Conservation (phyloP, 2,888 invertebrate species). For the Acheta domesticus region DNA sequence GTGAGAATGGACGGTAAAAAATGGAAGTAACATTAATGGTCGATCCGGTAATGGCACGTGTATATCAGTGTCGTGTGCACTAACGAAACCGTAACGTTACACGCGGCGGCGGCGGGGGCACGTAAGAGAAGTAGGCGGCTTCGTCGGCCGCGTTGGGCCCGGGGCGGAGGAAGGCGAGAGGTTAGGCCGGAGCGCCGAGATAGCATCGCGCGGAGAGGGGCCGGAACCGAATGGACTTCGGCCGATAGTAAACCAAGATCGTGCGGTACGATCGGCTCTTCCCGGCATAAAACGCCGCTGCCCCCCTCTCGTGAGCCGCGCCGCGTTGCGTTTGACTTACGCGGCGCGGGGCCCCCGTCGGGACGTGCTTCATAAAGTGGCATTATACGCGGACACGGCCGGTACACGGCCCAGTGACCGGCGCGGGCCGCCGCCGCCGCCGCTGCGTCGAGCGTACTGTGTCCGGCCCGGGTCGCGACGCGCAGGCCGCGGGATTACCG, state of each 20-base stretch:
- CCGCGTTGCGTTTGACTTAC: neutral
- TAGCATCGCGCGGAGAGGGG: neutral
- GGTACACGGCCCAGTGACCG: too few species aligned
- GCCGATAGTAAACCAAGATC: neutral
- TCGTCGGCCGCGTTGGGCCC: neutral
- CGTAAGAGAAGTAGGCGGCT: neutral
- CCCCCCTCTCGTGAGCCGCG: neutral
- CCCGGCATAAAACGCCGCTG: neutral
- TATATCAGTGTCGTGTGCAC: neutral
- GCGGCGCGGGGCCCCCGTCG: neutral
- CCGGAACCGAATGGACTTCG: neutral
- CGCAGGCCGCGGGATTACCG: too few species aligned
- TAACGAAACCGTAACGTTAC: neutral
- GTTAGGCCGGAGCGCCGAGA: neutral
- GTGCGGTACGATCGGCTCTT: neutral
- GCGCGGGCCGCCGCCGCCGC: too few species aligned
- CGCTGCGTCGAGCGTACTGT: too few species aligned
- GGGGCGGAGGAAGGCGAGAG: neutral
- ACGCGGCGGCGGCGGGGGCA: too few species aligned
- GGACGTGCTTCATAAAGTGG: constrained; percentile 18
- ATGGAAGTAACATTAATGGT: neutral
- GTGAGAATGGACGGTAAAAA: neutral
- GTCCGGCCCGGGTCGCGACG: too few species aligned
- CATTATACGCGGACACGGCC: neutral
- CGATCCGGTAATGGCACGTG: neutral